Conservation (phyloP, 37 sponge, comb jelly and placozoan genomes). For the Agelas oroides region DNA sequence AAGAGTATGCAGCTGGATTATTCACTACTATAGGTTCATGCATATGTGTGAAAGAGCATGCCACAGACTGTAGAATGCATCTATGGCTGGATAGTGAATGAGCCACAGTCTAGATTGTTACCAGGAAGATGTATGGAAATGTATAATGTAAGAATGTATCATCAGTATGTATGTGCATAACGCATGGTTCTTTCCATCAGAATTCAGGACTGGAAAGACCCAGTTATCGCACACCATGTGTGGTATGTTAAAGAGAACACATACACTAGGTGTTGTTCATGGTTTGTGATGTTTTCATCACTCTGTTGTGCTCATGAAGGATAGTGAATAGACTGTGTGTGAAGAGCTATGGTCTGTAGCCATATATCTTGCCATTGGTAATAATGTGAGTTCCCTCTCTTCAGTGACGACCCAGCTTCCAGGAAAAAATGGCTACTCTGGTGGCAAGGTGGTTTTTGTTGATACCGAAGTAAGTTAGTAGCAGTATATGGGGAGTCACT, state of each 20-base stretch:
- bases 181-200: slow-evolving; percentile 26
- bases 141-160: not conserved
- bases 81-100: no score
- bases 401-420: slow-evolving; percentile 94
- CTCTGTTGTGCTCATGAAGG: no score
- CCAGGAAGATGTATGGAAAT: not conserved
- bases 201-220: slow-evolving; percentile 99
- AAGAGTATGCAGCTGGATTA: no score
- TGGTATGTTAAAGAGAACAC: slow-evolving; percentile 59
- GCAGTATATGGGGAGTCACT: no score
- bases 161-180: not conserved
- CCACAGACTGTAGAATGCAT: no score
- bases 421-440: slow-evolving; percentile 89
- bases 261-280: no score
- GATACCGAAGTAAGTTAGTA: slow-evolving; percentile 89
- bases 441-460: slow-evolving; percentile 97
- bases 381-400: not conserved
- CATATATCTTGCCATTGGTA: not conserved
- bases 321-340: no score
- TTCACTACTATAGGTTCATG: no score
- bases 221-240: slow-evolving; percentile 98
- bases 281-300: no score
- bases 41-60: no score
- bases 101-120: no score
- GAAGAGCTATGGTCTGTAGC: no score